Percentiles rank a stretch among this genome's conserved stretches.
Evolutionary conservation across 1,140 invertebrate species (phyloP).

Genomic region (Trypoxylus dichotomus): DNA sequence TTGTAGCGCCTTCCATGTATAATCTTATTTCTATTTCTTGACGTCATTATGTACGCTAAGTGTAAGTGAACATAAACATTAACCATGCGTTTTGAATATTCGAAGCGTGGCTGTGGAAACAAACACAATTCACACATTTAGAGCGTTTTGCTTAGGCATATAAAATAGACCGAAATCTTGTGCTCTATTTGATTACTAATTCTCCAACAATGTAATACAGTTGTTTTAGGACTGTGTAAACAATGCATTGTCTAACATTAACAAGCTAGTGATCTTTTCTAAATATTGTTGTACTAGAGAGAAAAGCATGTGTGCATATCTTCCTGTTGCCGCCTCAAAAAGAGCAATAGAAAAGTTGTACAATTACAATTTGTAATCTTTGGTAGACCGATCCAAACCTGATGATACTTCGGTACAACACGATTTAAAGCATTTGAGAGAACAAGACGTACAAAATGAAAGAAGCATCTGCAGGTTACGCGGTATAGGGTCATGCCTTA

Average conservation of each 20-base stretch:
- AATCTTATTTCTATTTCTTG: neutral
- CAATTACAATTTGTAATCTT: too few relatives aligned
- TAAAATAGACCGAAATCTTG: neutral
- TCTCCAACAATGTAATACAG: neutral
- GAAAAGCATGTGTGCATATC: too few relatives aligned
- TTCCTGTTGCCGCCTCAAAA: too few relatives aligned
- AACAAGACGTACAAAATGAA: too few relatives aligned
- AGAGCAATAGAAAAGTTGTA: too few relatives aligned
- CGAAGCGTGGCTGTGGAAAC: neutral
- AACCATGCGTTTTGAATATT: neutral
- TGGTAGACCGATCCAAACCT: too few relatives aligned
- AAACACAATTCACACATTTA: neutral
- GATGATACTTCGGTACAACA: too few relatives aligned
- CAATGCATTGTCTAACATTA: neutral
- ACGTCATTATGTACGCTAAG: neutral
- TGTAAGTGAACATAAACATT: slow-evolving; percentile 12
- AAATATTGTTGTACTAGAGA: neutral
- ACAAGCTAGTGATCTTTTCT: neutral
- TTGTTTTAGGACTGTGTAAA: neutral
- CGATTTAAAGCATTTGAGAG: too few relatives aligned
- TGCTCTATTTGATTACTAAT: neutral
- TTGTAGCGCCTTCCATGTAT: neutral
- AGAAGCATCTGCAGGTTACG: too few relatives aligned
- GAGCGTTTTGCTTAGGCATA: neutral
- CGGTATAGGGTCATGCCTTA: too few relatives aligned